Percentiles rank a stretch among this genome's conserved stretches.
Conservation (phyloP, 2,797 vertebrate species). For the Danionella dracula region DNA sequence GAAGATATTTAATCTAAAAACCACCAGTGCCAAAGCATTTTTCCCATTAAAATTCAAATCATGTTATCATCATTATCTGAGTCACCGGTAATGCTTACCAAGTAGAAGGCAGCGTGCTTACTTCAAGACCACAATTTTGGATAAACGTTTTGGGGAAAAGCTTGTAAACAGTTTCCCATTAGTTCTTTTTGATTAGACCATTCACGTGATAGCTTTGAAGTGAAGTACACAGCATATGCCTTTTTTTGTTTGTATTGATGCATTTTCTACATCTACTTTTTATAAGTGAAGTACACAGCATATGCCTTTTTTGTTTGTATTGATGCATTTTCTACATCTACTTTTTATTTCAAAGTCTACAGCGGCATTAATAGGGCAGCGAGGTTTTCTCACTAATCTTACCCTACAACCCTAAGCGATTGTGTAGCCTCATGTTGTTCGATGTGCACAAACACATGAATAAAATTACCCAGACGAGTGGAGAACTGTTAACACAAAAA, state of each 20-base stretch:
- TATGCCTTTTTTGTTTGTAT: too few relatives aligned
- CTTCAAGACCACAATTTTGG: neutral
- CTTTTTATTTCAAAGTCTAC: too few relatives aligned
- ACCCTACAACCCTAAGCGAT: neutral
- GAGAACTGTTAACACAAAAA: conserved; percentile 4
- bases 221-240: too few relatives aligned
- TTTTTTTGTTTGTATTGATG: too few relatives aligned
- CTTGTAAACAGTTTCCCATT: neutral
- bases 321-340: too few relatives aligned
- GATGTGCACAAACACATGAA: neutral
- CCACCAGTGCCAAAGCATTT: neutral
- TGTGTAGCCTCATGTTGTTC: neutral
- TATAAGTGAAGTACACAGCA: too few relatives aligned
- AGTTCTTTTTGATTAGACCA: neutral
- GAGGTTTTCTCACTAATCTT: neutral
- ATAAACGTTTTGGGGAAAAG: neutral
- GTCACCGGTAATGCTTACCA: neutral
- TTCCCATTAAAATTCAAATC: neutral
- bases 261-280: too few relatives aligned
- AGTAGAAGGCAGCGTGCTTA: neutral
- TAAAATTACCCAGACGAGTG: conserved; percentile 11
- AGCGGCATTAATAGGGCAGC: too few relatives aligned
- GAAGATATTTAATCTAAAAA: neutral
- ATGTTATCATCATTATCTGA: neutral
- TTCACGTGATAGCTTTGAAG: too few relatives aligned